Evolutionary conservation across 2,888 invertebrate genomes (phyloP).

Genomic region (Furcula furcula): DNA sequence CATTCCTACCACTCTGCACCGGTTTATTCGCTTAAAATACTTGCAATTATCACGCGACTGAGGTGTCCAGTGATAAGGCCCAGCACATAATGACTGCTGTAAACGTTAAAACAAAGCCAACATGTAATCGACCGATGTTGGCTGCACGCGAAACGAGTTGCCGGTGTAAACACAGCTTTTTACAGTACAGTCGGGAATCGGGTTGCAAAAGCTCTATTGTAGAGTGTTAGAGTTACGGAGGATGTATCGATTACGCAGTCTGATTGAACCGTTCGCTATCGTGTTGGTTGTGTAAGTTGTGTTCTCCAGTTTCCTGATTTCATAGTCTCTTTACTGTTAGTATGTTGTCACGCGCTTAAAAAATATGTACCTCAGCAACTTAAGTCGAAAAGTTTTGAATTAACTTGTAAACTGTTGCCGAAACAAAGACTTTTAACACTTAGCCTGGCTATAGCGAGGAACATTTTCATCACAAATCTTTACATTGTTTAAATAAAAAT

Average conservation of each 20-base stretch:
- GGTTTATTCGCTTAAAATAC: background rate
- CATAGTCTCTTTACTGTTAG: no score
- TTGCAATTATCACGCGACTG: background rate
- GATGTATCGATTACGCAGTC: background rate
- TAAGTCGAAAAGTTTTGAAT: no score
- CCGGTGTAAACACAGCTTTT: background rate
- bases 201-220: background rate
- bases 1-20: background rate
- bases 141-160: background rate
- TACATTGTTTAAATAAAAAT: no score
- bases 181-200: background rate
- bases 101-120: background rate
- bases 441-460: no score
- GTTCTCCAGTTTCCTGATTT: background rate
- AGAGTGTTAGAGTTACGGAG: no score
- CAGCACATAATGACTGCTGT: background rate
- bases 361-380: conserved; percentile 4
- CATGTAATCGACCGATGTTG: background rate
- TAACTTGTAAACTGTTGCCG: no score
- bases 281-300: background rate
- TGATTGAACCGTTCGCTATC: background rate
- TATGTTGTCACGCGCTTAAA: no score
- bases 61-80: background rate
- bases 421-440: no score
- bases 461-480: no score